A percentile compares a stretch with the other conserved stretches of the same genome.
Evolutionary conservation across 2,888 invertebrate genomes (phyloP).

Genomic region (Leptura quadrifasciata): DNA sequence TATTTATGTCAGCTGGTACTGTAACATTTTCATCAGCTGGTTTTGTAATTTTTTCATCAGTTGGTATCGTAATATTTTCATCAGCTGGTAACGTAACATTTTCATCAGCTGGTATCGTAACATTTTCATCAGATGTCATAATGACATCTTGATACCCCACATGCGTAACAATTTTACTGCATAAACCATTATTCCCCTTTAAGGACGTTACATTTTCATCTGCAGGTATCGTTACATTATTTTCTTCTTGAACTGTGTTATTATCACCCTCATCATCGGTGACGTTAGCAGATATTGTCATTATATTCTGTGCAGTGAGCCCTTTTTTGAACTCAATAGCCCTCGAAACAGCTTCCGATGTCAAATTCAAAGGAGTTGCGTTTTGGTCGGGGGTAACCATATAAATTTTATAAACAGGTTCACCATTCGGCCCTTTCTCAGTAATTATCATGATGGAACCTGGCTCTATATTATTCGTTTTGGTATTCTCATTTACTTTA

Average conservation of each 20-base stretch:
- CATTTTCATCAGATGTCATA: conserved; percentile 9
- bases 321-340: conserved; percentile 57
- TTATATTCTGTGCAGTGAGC: conserved; percentile 55
- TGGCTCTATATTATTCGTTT: conserved; percentile 68
- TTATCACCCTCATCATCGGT: conserved; percentile 51
- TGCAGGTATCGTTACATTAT: conserved; percentile 57
- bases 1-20: not conserved
- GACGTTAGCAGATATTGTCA: conserved; percentile 56
- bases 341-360: conserved; percentile 68
- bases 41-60: conserved; percentile 36
- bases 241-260: conserved; percentile 40
- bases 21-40: not conserved
- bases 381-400: conserved; percentile 73
- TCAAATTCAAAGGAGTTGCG: conserved; percentile 68
- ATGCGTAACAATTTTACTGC: not conserved
- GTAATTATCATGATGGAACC: conserved; percentile 76
- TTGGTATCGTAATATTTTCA: conserved; percentile 45
- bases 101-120: conserved; percentile 37
- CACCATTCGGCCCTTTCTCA: conserved; percentile 70
- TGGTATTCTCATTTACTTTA: conserved; percentile 21
- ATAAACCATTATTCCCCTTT: conserved; percentile 15
- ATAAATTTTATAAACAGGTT: conserved; percentile 75
- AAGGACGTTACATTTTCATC: conserved; percentile 47
- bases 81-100: conserved; percentile 48
- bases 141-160: no score